Evolutionary conservation across 2,888 invertebrate genomes (phyloP).

Genomic region (Erannis defoliaria): DNA sequence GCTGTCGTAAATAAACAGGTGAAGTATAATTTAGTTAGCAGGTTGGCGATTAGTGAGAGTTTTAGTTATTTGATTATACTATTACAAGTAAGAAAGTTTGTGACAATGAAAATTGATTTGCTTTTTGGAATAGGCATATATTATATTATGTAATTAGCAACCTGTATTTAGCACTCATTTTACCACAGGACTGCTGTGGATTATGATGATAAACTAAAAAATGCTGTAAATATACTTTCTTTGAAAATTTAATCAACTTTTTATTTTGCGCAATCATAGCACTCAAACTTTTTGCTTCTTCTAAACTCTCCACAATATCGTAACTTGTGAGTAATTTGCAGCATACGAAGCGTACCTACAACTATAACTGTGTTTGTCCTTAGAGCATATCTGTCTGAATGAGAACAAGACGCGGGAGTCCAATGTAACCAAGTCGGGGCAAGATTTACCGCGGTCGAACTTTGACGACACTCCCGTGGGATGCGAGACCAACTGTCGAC

Average conservation of each 20-base stretch:
- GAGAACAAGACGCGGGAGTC: slow-evolving; percentile 68
- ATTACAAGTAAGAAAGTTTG: too few species aligned
- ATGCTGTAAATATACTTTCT: too few species aligned
- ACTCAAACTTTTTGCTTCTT: background rate
- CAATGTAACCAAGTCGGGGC: slow-evolving; percentile 49
- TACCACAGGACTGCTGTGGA: too few species aligned
- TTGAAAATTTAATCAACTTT: background rate
- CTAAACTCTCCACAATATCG: slow-evolving; percentile 20
- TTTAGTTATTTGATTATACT: too few species aligned
- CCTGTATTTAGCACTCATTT: too few species aligned
- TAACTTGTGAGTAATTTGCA: slow-evolving; percentile 39
- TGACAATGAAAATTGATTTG: too few species aligned
- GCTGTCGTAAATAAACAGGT: background rate
- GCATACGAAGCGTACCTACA: slow-evolving; percentile 18
- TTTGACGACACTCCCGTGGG: slow-evolving; percentile 65
- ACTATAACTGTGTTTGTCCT: slow-evolving; percentile 60
- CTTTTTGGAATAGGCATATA: too few species aligned
- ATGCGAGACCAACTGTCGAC: slow-evolving; percentile 42
- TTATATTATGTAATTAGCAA: too few species aligned
- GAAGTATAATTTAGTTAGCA: background rate
- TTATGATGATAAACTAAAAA: too few species aligned
- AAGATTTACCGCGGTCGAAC: slow-evolving; percentile 75
- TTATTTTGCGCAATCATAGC: background rate
- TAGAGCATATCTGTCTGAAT: slow-evolving; percentile 57
- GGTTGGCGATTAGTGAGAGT: background rate